Evolutionary conservation across 2,888 invertebrate species (phyloP), one percentile per base, ranked within the genome.

Genomic region (Nowickia ferox): DNA sequence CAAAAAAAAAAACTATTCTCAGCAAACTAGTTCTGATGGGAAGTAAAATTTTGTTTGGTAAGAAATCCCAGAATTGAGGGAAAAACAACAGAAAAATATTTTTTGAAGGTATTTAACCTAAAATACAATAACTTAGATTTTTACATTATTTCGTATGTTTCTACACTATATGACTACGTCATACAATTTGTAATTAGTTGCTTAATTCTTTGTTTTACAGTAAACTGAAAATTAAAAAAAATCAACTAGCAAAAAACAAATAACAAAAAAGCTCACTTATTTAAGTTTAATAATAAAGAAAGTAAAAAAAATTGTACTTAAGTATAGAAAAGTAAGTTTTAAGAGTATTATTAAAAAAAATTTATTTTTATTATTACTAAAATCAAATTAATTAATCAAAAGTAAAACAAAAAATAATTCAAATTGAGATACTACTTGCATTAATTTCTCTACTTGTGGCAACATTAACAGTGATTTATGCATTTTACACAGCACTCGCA

Each of bases 171-270:
- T 30, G 30, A 30, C 19, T 42, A n/a, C 15, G 53, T 22, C 55
- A 69, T 55, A 53, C 40, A 55, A 69, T 53, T 42, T 42, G 40
- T 53, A 68, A 51, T 40, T 68, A 9, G 19, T 69, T 69, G 38
- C n/a, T 69, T 53, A 68, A 51, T 40, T 68, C 8, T 19, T 69
- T 69, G 38, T 38, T 69, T 53, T 68, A 38, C 17, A 19, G 38
- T 13, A 48, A 48, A 48, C 30, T 68, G 38, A 13, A 17, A 65
- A 15, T 30, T 15, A 11, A 66, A 61, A 38, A 42, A 48, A 48
- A 65, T 30, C 1, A 65, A 65, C 19, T 53, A 30, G 30, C 30
- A 30, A 30, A 0, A 15, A 65, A 48, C 30, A 5, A 9, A 48
- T 10, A 38, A 40, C 38, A 59, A 48, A 15, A 48, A 48, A 66